Conservation (phyloP, 2,888 invertebrate genomes). For the Tetragonisca angustula region DNA sequence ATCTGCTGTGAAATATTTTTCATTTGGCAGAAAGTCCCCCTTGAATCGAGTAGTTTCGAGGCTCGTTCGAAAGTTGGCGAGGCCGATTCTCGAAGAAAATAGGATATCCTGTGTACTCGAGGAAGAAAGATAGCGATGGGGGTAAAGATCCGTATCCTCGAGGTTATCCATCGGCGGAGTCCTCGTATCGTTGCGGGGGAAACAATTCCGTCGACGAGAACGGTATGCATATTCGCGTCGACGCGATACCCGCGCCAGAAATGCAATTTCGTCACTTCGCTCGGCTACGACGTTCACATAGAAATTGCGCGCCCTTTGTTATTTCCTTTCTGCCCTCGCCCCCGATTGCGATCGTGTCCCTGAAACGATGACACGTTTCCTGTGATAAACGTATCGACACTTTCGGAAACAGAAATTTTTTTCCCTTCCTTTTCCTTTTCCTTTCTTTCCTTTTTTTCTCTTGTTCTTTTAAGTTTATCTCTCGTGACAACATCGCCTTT, state of each 20-base stretch:
- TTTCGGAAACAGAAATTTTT: neutral
- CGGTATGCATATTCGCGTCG: constrained; percentile 18
- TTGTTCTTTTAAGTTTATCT: neutral
- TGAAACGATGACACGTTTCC: neutral
- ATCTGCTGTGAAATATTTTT: neutral
- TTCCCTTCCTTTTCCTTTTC: too few species aligned
- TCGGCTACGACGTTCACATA: constrained; percentile 16
- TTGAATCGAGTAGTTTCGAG: neutral
- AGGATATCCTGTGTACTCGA: neutral
- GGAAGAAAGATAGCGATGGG: neutral
- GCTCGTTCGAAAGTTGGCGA: neutral
- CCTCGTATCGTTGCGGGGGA: neutral
- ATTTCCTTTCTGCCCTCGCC: neutral
- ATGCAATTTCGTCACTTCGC: constrained; percentile 18
- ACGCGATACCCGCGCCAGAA: neutral
- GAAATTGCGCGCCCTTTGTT: constrained; percentile 17
- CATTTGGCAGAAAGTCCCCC: neutral
- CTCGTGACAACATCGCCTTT: neutral
- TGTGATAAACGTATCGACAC: constrained; percentile 3
- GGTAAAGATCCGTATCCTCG: neutral
- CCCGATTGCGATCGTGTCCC: neutral
- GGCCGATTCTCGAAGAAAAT: neutral
- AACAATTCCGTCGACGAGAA: constrained; percentile 24
- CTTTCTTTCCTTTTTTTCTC: too few species aligned
- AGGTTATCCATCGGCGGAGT: neutral